Evolutionary conservation across 2,888 invertebrate genomes (phyloP).

Genomic region (Ochlodes sylvanus): DNA sequence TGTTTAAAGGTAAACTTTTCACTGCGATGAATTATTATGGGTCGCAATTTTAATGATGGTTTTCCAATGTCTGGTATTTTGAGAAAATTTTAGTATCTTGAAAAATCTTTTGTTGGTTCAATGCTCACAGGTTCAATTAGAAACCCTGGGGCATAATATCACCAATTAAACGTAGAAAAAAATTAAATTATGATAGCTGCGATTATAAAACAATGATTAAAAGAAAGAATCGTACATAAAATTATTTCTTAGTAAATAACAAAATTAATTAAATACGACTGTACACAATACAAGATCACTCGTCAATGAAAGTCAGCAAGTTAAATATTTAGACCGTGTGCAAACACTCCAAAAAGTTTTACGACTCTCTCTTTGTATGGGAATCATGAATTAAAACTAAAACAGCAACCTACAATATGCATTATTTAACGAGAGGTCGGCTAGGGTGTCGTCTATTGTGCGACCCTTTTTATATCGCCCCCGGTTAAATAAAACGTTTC

Average conservation of each 20-base stretch:
- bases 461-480: constrained; percentile 53
- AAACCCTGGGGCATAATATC: too few relatives aligned
- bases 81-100: too few relatives aligned
- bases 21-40: neutral
- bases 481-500: constrained; percentile 49
- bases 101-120: too few relatives aligned
- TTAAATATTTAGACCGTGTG: constrained; percentile 19
- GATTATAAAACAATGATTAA: too few relatives aligned
- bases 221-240: neutral
- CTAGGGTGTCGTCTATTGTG: constrained; percentile 54
- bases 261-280: neutral
- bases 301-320: constrained; percentile 9
- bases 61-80: neutral
- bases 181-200: too few relatives aligned
- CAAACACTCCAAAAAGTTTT: constrained; percentile 21
- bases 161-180: too few relatives aligned
- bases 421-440: constrained; percentile 45
- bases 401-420: constrained; percentile 39
- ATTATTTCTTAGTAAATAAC: neutral
- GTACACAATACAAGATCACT: constrained; percentile 7
- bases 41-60: neutral
- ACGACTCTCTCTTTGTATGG: constrained; percentile 22
- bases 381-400: constrained; percentile 26
- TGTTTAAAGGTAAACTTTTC: neutral
- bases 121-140: too few relatives aligned